Evolutionary conservation across 2,113 vertebrate species (phyloP), one percentile per base, ranked within the genome.

Genomic region (Corythaixoides concolor): DNA sequence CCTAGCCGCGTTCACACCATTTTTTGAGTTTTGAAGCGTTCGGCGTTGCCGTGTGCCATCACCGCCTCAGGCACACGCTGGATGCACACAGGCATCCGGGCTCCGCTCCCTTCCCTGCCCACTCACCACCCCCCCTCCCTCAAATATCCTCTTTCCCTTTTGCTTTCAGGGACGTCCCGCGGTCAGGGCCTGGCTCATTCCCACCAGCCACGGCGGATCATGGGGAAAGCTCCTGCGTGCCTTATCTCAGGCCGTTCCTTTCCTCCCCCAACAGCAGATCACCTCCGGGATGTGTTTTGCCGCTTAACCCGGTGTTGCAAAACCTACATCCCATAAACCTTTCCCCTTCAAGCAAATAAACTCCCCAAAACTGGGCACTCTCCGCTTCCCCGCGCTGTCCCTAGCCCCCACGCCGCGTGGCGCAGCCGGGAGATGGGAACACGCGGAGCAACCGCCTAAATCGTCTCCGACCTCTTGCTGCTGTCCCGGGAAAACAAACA

Each of bases 1-100:
- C 72, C 35, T 5, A 15, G 19, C 5, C 37, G 0, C 3, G 7
- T 3, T 5, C 15, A 37, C 2, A 0, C 8, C 16, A 19, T 52
- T 55, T 21, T 9, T 21, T 5, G 22, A 15, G 13, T 11, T 53
- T 45, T 58, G 1, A 11, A 45, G 49, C 3, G 6, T 63, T 45
- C 16, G 2, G 37, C 8, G 27, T 26, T 9, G 9, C 27, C 5
- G 21, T 27, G 0, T 15, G 11, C 49, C 14, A 2, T 21, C 5
- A 8, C 39, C 8, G 22, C 87, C 52, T 10, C 15, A 4, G 53
- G 3, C 81, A 52, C 82, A 11, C 19, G 0, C 33, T 3, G 41
- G 19, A 27, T 49, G 85, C 72, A 22, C 66, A 18, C 15, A 4
- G 0, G 17, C 45, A 8, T 2, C 52, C 32, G 6, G 56, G 50